Base-by-base conservation (phyloP, 35 echinoderm and acorn worm species). In the Heliocidaris tuberculata region DNA sequence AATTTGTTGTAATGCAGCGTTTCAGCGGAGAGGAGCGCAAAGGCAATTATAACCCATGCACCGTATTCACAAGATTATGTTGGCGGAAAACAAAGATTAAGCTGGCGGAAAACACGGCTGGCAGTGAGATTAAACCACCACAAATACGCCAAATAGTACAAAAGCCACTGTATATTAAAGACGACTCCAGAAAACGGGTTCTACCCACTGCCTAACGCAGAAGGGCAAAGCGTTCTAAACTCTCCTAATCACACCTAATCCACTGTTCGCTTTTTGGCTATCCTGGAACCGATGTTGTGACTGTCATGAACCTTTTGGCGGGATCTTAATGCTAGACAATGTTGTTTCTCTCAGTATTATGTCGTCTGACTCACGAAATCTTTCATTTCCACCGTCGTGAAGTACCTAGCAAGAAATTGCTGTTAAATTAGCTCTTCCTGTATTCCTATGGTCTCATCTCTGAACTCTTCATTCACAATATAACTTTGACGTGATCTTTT, bases 81-180 rank as follows among this genome's bases (percentile, higher is more conserved):
- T 19, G 17, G 65, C 65, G 65, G 65, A 78, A 78, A 78, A 78
- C 65, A 78, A 78, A 78, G 65, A 78, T 78, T 78, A 78, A 7
- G 65, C 17, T 19, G 65, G 65, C 65, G 65, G 65, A 78, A 78
- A 78, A n/a, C 65, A 78, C 27, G 65, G 65, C 65, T 78, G 65
- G 27, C 65, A n/a, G 24, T 78, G 65, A 78, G 65, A 78, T 78
- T 78, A 78, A n/a, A 78, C 19, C 65, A 24, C 65, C 65, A 7
- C 19, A 78, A 78, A 78, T 78, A 78, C 65, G 65, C 65, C 65
- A 78, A n/a, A 78, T 78, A 78, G 65, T 78, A 78, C 65, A 78
- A 78, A 78, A 78, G 65, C 65, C 17, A 6, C 65, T 78, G 65
- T 21, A 27, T 27, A 78, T 78, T 8, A n/a, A 24, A 78, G 65